These are phyloP conservation scores for Temnothorax longispinosus DNA, from an alignment of 1,140 invertebrate genomes.

Conservation along the genomic window DNA sequence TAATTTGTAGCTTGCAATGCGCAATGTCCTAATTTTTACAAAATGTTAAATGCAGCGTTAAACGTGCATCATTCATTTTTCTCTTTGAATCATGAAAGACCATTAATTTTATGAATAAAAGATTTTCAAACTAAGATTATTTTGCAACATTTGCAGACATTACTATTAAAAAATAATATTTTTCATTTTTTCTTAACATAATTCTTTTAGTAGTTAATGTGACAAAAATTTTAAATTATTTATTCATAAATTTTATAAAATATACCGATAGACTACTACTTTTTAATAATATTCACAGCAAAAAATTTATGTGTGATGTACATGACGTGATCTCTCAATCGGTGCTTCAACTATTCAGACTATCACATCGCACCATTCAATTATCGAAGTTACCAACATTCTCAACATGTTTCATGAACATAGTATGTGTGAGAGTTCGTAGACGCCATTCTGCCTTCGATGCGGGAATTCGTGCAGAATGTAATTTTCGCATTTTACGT, in stretches of 20 bases:
- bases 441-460: neutral
- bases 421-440: neutral
- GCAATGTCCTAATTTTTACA: neutral
- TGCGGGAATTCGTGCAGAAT: neutral
- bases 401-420: neutral
- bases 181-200: neutral
- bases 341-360: neutral
- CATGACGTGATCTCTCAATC: neutral
- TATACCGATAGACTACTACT: neutral
- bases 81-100: neutral
- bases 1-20: too few species aligned
- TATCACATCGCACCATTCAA: neutral
- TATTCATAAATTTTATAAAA: neutral
- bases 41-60: neutral
- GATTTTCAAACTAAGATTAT: neutral
- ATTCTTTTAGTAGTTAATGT: neutral
- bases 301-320: neutral
- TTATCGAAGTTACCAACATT: slow-evolving; percentile 8
- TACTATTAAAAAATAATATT: too few species aligned
- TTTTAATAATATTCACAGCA: neutral
- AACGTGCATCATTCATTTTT: neutral
- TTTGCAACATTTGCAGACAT: neutral
- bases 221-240: neutral
- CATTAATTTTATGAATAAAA: neutral
- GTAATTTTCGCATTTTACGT: slow-evolving; percentile 31